A percentile compares a stretch with the other conserved stretches of the same genome.
Evolutionary conservation across 2,797 vertebrate genomes (phyloP).

Genomic region (Muscicapa comitata): DNA sequence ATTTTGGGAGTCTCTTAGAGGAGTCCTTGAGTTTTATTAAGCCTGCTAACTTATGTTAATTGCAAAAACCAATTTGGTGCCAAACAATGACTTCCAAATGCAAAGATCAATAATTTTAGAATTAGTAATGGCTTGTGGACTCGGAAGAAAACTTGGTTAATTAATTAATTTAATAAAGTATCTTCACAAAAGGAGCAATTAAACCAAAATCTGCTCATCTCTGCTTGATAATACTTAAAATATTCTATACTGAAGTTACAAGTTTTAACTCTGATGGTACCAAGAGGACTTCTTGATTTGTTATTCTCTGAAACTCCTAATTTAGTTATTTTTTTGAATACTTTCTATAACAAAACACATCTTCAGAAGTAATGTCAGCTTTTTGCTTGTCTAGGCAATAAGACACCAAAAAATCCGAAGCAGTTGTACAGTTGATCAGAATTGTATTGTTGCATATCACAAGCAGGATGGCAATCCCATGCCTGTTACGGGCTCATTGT

Average conservation of each 20-base stretch:
- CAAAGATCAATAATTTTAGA: constrained; percentile 39
- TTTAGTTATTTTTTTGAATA: background rate
- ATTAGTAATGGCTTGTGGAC: constrained; percentile 15
- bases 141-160: background rate
- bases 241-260: background rate
- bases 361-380: background rate
- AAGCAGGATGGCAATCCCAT: background rate
- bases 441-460: background rate
- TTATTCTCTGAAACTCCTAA: background rate
- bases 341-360: background rate
- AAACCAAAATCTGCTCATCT: background rate
- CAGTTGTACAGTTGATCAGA: background rate
- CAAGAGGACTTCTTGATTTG: background rate
- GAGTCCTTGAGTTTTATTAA: constrained; percentile 18
- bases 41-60: background rate
- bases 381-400: background rate
- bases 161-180: constrained; percentile 49
- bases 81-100: background rate
- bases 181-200: constrained; percentile 29
- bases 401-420: background rate
- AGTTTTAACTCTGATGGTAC: background rate
- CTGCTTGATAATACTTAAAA: background rate
- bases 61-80: background rate
- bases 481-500: background rate
- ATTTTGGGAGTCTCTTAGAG: background rate